Evolutionary conservation across 2,888 invertebrate species (phyloP).

Genomic region (Lucinisca nassula): DNA sequence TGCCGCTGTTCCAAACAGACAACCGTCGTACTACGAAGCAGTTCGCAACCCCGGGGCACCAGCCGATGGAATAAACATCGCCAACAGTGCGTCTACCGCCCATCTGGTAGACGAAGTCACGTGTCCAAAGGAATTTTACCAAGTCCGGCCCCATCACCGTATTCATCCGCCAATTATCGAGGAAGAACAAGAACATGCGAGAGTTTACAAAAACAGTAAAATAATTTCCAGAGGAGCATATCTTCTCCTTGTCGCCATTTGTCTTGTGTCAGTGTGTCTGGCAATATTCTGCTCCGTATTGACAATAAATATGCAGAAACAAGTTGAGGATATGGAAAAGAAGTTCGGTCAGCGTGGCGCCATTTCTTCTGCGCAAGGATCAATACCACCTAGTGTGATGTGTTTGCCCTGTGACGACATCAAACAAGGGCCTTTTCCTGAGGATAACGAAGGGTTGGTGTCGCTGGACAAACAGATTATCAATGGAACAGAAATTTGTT

Average conservation of each 20-base stretch:
- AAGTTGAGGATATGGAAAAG: not conserved
- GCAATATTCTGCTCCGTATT: not conserved
- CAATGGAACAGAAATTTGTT: constrained; percentile 59
- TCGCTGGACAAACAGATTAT: constrained; percentile 38
- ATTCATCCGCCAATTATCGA: not conserved
- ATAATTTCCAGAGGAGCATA: not conserved
- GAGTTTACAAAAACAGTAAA: not conserved
- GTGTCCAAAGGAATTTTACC: not conserved
- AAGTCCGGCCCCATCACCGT: not conserved
- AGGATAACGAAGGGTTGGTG: constrained; percentile 55
- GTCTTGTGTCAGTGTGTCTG: not conserved
- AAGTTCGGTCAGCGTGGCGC: not conserved
- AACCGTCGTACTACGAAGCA: not conserved
- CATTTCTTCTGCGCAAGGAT: not conserved
- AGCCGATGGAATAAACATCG: not conserved
- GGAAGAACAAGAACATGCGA: not conserved
- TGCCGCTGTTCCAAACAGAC: not conserved
- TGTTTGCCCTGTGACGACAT: constrained; percentile 70
- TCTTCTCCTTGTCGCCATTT: not conserved
- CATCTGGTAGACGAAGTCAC: not conserved
- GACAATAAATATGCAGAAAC: not conserved
- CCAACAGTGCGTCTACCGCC: not conserved
- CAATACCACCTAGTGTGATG: not conserved
- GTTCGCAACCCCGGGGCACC: not conserved
- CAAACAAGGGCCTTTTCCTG: constrained; percentile 63